These are phyloP conservation scores for Kryptolebias marmoratus DNA, from an alignment of 2,113 vertebrate species.

Conservation along the genomic window DNA sequence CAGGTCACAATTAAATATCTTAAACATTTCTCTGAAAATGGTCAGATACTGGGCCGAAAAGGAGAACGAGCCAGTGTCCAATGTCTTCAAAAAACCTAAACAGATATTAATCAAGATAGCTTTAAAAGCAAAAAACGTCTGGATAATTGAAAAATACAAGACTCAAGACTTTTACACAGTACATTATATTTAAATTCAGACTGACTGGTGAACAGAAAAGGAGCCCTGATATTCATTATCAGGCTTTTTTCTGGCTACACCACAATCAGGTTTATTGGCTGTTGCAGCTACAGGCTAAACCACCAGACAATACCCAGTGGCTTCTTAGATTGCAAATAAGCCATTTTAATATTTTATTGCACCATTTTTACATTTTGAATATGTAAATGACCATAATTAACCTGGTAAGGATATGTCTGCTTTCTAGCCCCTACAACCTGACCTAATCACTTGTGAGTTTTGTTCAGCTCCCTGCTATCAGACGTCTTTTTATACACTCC, in stretches of 20 bases:
- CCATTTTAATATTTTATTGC: background rate
- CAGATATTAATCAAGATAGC: too few species aligned
- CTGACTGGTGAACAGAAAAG: background rate
- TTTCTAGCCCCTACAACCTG: conserved; percentile 20
- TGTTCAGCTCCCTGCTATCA: conserved; percentile 52
- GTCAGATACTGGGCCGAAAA: too few species aligned
- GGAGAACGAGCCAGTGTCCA: too few species aligned
- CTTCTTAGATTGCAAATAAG: conserved; percentile 1
- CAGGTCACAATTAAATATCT: too few species aligned
- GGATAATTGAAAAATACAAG: too few species aligned
- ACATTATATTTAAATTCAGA: background rate
- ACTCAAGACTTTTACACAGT: background rate
- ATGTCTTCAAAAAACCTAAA: too few species aligned
- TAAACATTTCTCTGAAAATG: too few species aligned
- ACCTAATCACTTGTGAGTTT: conserved; percentile 44
- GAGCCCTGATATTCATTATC: background rate
- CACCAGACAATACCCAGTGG: background rate
- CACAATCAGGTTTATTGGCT: background rate
- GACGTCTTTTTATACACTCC: conserved; percentile 55
- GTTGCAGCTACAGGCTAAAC: conserved; percentile 1
- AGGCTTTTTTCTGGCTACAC: background rate
- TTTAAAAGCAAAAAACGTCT: too few species aligned
- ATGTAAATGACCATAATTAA: conserved; percentile 25
- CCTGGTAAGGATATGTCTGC: conserved; percentile 15
- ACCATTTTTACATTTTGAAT: background rate